These are phyloP conservation scores for Cybosia mesomella DNA, from an alignment of 2,888 invertebrate genomes.

Conservation along the genomic window DNA sequence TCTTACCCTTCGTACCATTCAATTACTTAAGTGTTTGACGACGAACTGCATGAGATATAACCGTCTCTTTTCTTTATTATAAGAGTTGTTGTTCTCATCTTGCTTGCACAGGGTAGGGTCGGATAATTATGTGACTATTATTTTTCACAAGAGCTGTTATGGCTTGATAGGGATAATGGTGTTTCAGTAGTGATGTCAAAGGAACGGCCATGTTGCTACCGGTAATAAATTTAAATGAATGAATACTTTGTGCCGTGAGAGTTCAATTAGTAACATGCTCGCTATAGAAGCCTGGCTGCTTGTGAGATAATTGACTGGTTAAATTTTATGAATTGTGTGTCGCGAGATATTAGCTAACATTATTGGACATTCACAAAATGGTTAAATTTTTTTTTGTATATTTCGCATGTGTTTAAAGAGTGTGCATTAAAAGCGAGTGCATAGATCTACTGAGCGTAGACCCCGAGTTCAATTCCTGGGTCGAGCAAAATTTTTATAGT, in stretches of 20 bases:
- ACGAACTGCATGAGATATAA: conserved; percentile 62
- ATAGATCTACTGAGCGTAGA: too few relatives aligned
- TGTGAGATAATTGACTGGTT: neutral
- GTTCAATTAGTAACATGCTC: conserved; percentile 29
- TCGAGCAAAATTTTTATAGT: too few relatives aligned
- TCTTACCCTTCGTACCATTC: conserved; percentile 77
- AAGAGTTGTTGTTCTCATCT: conserved; percentile 48
- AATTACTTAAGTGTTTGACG: conserved; percentile 84
- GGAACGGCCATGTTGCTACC: conserved; percentile 69
- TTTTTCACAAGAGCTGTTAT: conserved; percentile 82
- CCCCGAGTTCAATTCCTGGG: too few relatives aligned
- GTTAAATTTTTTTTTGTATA: too few relatives aligned
- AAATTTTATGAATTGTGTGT: neutral
- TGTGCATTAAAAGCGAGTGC: too few relatives aligned
- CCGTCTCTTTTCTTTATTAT: conserved; percentile 65
- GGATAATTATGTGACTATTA: conserved; percentile 85
- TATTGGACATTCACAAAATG: too few relatives aligned
- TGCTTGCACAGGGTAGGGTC: conserved; percentile 66
- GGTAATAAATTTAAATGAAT: conserved; percentile 78
- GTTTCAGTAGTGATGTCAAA: conserved; percentile 59
- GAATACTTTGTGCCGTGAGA: conserved; percentile 45
- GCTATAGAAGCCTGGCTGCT: neutral
- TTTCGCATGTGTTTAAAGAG: too few relatives aligned
- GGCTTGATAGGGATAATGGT: conserved; percentile 79
- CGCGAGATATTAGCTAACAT: too few relatives aligned